Percentiles rank a stretch among this genome's conserved stretches.
Evolutionary conservation across 2,113 vertebrate species (phyloP).

Genomic region (Xiphophorus maculatus): DNA sequence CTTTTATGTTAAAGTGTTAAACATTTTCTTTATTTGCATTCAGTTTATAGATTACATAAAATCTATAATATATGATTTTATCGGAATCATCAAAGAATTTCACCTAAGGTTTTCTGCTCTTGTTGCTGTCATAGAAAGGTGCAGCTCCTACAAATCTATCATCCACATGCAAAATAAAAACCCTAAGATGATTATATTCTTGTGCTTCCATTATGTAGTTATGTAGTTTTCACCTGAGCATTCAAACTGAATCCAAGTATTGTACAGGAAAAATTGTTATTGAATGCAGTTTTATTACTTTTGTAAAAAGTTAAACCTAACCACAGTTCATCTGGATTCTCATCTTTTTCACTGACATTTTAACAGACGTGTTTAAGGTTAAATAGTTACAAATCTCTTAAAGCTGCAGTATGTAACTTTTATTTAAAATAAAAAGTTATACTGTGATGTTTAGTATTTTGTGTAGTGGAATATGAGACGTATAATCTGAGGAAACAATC

Average conservation of each 20-base stretch:
- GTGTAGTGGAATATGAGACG: too few relatives aligned
- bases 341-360: not conserved
- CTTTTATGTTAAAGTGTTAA: not conserved
- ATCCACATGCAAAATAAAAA: not conserved
- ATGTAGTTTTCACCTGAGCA: not conserved
- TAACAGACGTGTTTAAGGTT: not conserved
- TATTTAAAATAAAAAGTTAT: too few relatives aligned
- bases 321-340: not conserved
- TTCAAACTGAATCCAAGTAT: not conserved
- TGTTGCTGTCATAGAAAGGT: not conserved
- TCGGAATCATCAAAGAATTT: not conserved
- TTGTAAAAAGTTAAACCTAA: constrained; percentile 13
- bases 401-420: not conserved
- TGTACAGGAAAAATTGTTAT: constrained; percentile 22
- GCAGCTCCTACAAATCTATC: not conserved
- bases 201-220: not conserved
- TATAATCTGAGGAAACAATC: too few relatives aligned
- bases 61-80: constrained; percentile 3
- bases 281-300: constrained; percentile 15
- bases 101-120: constrained; percentile 4
- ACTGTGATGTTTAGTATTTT: too few relatives aligned
- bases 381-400: not conserved
- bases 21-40: not conserved
- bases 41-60: not conserved
- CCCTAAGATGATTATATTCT: not conserved